Evolutionary conservation across 2,113 vertebrate species (phyloP), one percentile per base, ranked within the genome.

Genomic region (Bothrops jararaca): DNA sequence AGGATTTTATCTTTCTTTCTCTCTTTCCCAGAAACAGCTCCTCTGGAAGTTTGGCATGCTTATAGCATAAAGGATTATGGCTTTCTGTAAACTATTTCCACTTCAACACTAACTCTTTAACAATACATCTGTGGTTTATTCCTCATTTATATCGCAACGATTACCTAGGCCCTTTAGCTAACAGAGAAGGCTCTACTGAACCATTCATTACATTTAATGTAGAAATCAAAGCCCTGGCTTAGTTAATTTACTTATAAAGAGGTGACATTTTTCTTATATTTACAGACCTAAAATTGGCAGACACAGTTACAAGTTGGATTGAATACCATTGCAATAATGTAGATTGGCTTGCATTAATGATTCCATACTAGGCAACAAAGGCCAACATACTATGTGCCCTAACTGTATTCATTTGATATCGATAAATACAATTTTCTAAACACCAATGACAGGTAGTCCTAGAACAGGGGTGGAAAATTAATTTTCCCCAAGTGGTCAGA

Each of bases 71-170:
- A 89, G 20, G 13, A 5, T 22, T 92, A 74, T 89, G 53, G 92
- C 39, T 89, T 92, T 89, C 88, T 20, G 22, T 74, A 85, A 92
- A 74, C n/a, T 24, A 58, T 89, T 92, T 92, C 52, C 42, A 85
- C 22, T 85, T 58, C 57, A 85, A 50, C 50, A 74, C 42, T 85
- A 57, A 23, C 69, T 85, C 50, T 53, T 50, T 57, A 89, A 92
- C 92, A 89, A 80, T 48, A 89, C 87, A 89, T 89, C 58, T 89
- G 92, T 89, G 87, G 64, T 85, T 92, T 92, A 80, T 92, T 53
- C 86, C 24, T 89, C 87, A 89, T 89, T 92, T 89, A 92, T 92
- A 89, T 58, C 58, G 7, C 69, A 58, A 74, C 88, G 89, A 89
- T 92, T 85, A 85, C 42, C 29, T 39, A 34, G 53, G 69, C 42